Conservation (phyloP, 2,888 invertebrate species). For the Lypha dubia region DNA sequence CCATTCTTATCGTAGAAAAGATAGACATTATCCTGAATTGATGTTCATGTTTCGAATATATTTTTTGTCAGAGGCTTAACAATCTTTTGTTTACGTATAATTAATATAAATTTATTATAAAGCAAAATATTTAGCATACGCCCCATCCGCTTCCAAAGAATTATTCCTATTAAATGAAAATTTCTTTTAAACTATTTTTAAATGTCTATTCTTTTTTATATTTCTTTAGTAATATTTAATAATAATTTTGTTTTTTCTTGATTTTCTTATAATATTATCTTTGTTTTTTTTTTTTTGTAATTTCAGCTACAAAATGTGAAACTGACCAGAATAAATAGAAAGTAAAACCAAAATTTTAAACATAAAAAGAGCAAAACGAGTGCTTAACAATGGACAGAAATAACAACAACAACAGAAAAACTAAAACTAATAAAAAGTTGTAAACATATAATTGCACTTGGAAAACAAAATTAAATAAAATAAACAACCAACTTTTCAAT, state of each 20-base stretch:
- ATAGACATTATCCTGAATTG: too few species aligned
- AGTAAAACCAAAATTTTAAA: not conserved
- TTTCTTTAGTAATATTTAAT: not conserved
- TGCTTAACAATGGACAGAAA: not conserved
- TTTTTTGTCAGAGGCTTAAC: not conserved
- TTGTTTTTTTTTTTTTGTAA: not conserved
- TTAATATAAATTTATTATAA: not conserved
- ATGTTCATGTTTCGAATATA: too few species aligned
- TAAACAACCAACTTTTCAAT: constrained; percentile 37
- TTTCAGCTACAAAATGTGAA: constrained; percentile 62
- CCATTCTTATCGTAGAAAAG: too few species aligned
- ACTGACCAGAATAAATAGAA: constrained; percentile 43
- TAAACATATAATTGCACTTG: constrained; percentile 50
- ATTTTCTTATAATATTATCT: constrained; percentile 21
- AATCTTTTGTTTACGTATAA: not conserved
- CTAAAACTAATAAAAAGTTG: constrained; percentile 25
- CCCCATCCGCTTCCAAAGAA: not conserved
- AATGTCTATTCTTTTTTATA: not conserved
- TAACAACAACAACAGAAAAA: constrained; percentile 5
- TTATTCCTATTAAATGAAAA: not conserved
- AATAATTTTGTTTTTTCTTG: constrained; percentile 5
- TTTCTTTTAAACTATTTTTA: not conserved
- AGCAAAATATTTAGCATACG: not conserved
- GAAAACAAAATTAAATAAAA: constrained; percentile 46
- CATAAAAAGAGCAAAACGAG: not conserved